Conservation (phyloP, 2,797 vertebrate species). For the Micropoecilia bifurca region DNA sequence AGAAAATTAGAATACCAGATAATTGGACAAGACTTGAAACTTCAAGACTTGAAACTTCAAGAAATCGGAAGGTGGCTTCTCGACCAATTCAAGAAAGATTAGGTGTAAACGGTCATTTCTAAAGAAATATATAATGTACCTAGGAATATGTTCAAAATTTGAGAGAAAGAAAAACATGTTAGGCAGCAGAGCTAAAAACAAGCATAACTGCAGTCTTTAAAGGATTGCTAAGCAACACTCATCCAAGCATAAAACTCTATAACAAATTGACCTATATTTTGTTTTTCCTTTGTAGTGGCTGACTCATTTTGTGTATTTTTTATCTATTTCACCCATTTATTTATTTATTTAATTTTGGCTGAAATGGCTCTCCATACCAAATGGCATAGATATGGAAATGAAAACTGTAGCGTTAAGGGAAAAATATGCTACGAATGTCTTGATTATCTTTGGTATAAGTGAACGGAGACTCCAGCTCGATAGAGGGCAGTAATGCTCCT, state of each 20-base stretch:
- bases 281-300: neutral
- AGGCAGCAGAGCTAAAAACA: neutral
- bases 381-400: neutral
- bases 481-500: slow-evolving; percentile 10
- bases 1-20: neutral
- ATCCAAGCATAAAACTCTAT: neutral
- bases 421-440: too few relatives aligned
- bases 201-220: neutral
- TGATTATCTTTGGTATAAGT: too few relatives aligned
- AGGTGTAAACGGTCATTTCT: neutral
- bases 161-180: neutral
- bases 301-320: neutral
- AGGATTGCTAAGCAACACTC: neutral
- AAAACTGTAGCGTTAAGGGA: neutral
- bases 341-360: too few relatives aligned
- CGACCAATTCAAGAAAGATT: too few relatives aligned
- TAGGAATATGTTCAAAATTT: neutral
- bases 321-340: too few relatives aligned
- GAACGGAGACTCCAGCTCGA: neutral
- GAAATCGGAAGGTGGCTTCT: neutral
- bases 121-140: neutral
- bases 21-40: neutral
- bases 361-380: too few relatives aligned
- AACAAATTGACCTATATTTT: neutral
- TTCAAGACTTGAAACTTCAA: neutral